These are phyloP conservation scores for Epinephelus lanceolatus DNA, from an alignment of 2,113 vertebrate genomes.

Conservation along the genomic window DNA sequence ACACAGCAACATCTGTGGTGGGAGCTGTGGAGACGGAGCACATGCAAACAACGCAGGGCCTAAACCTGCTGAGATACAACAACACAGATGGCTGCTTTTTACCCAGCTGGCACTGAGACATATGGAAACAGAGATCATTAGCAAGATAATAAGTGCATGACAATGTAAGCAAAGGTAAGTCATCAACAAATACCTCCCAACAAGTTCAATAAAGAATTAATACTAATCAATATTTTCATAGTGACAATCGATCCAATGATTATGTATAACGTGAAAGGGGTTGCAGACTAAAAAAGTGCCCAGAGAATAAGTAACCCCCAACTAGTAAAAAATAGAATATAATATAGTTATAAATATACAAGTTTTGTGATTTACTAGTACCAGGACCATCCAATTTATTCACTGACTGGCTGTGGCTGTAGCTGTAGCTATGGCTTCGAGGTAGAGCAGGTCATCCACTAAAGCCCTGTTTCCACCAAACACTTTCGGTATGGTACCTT, in stretches of 20 bases:
- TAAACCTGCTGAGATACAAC: constrained; percentile 51
- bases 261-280: neutral
- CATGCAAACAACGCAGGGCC: constrained; percentile 43
- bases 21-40: constrained; percentile 24
- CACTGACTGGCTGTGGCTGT: too few species aligned
- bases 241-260: neutral
- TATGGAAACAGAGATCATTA: constrained; percentile 56
- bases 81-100: constrained; percentile 61
- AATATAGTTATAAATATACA: too few species aligned
- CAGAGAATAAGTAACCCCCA: neutral
- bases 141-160: constrained; percentile 15
- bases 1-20: constrained; percentile 43
- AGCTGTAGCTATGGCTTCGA: too few species aligned
- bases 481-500: too few species aligned
- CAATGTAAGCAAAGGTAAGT: constrained; percentile 31
- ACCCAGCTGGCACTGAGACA: constrained; percentile 50
- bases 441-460: too few species aligned
- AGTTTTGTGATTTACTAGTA: too few species aligned
- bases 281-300: neutral
- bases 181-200: constrained; percentile 1
- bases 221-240: neutral
- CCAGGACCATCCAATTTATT: too few species aligned
- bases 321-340: too few species aligned
- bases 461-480: too few species aligned
- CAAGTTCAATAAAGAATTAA: neutral